These are phyloP conservation scores for Spodoptera frugiperda DNA, from an alignment of 1,140 invertebrate genomes.

Conservation along the genomic window DNA sequence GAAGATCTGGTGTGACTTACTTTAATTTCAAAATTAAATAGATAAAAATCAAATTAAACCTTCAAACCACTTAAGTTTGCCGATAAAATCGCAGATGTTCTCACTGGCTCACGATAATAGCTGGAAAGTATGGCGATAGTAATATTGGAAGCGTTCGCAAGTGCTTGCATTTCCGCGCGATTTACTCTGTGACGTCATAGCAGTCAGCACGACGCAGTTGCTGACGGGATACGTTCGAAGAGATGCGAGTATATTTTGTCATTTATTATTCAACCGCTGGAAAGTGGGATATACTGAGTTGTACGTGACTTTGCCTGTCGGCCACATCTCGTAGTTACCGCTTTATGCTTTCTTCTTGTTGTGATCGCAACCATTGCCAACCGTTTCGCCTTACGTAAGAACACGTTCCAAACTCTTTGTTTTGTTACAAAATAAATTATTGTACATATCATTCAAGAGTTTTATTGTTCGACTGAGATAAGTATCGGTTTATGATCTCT, in stretches of 20 bases:
- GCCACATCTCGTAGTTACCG: conserved; percentile 56
- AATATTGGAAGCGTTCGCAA: conserved; percentile 35
- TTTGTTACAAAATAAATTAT: conserved; percentile 1
- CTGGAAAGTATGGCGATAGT: conserved; percentile 33
- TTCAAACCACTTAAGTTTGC: too few species aligned
- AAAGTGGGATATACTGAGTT: conserved; percentile 77
- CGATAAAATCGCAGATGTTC: conserved; percentile 17
- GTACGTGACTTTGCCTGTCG: conserved; percentile 73
- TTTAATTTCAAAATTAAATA: too few species aligned
- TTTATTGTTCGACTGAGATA: conserved; percentile 35
- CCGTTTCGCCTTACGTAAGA: conserved; percentile 51
- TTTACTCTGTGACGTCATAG: conserved; percentile 47
- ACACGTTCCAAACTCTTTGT: background rate
- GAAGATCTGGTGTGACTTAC: too few species aligned
- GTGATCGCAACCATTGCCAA: conserved; percentile 50
- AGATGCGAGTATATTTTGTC: conserved; percentile 70
- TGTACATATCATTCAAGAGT: background rate
- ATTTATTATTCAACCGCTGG: conserved; percentile 81
- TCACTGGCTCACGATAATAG: conserved; percentile 12
- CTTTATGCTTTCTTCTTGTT: conserved; percentile 65
- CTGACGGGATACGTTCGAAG: conserved; percentile 35
- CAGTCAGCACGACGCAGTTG: conserved; percentile 38
- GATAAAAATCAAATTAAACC: too few species aligned
- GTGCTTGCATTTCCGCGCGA: conserved; percentile 51
- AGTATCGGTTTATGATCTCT: conserved; percentile 10